A percentile compares a stretch with the other conserved stretches of the same genome.
Conservation (phyloP, 2,113 vertebrate genomes). For the Plecturocebus donacophilus region DNA sequence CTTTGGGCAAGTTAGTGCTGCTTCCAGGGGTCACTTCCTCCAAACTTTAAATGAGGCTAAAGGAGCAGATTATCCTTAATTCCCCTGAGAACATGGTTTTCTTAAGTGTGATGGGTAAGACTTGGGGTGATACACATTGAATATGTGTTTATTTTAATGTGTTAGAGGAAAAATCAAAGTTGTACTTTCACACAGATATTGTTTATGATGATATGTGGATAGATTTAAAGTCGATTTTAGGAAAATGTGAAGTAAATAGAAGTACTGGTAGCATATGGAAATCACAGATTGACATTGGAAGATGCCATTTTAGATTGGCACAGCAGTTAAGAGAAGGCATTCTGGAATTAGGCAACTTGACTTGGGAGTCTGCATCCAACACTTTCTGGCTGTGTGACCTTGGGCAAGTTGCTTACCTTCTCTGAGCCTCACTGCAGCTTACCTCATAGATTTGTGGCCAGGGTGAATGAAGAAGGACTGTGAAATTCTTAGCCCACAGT, state of each 20-base stretch:
- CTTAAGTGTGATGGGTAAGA: neutral
- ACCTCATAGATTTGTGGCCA: neutral
- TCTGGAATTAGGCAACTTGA: neutral
- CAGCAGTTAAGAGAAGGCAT: neutral
- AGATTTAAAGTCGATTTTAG: constrained; percentile 25
- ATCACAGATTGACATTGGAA: neutral
- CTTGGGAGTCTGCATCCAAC: neutral
- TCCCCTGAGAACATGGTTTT: neutral
- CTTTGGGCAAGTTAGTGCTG: neutral
- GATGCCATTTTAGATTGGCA: neutral
- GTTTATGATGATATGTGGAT: neutral
- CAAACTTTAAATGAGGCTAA: neutral
- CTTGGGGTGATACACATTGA: neutral
- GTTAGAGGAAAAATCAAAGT: neutral
- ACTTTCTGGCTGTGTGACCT: neutral
- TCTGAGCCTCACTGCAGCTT: neutral
- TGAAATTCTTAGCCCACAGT: neutral
- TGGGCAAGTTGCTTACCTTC: neutral
- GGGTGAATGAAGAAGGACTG: neutral
- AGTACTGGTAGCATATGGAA: neutral
- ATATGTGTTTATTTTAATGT: constrained; percentile 20
- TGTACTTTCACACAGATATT: neutral
- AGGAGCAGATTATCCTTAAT: neutral
- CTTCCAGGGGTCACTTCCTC: neutral
- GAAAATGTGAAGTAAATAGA: neutral